Evolutionary conservation across 2,888 invertebrate genomes (phyloP).

Genomic region (Apotomis turbidana): DNA sequence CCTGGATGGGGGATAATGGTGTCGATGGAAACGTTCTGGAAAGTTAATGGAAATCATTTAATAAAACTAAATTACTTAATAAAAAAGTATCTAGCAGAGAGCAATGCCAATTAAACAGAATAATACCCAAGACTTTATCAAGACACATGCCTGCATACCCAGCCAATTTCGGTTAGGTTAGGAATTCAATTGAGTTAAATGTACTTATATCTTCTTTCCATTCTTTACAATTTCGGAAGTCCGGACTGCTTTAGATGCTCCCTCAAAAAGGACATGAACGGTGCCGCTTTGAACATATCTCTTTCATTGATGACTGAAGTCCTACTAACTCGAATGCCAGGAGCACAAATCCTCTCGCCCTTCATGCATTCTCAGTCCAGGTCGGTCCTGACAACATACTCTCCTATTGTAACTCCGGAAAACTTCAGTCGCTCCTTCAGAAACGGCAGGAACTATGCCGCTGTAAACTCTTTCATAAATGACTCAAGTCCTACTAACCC

Average conservation of each 20-base stretch:
- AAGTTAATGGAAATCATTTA: slow-evolving; percentile 33
- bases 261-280: too few relatives aligned
- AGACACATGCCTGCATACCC: too few relatives aligned
- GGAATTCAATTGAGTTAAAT: too few relatives aligned
- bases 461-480: slow-evolving; percentile 74
- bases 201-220: too few relatives aligned
- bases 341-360: slow-evolving; percentile 64
- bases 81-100: too few relatives aligned
- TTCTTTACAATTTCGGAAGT: too few relatives aligned
- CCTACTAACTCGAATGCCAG: slow-evolving; percentile 54
- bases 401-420: slow-evolving; percentile 84
- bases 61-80: too few relatives aligned
- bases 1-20: slow-evolving; percentile 77
- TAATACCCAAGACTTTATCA: too few relatives aligned
- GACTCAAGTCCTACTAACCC: too few relatives aligned
- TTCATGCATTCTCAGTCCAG: slow-evolving; percentile 71
- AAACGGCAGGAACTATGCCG: slow-evolving; percentile 84
- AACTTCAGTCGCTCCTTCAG: slow-evolving; percentile 69
- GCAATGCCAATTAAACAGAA: too few relatives aligned
- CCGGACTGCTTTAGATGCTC: too few relatives aligned
- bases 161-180: too few relatives aligned
- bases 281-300: neutral
- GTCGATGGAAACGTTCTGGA: slow-evolving; percentile 75
- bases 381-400: slow-evolving; percentile 77
- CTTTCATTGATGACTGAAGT: neutral